Evolutionary conservation across 2,888 invertebrate species (phyloP), one percentile per base, ranked within the genome.

Genomic region (Tetheella fluctuosa): DNA sequence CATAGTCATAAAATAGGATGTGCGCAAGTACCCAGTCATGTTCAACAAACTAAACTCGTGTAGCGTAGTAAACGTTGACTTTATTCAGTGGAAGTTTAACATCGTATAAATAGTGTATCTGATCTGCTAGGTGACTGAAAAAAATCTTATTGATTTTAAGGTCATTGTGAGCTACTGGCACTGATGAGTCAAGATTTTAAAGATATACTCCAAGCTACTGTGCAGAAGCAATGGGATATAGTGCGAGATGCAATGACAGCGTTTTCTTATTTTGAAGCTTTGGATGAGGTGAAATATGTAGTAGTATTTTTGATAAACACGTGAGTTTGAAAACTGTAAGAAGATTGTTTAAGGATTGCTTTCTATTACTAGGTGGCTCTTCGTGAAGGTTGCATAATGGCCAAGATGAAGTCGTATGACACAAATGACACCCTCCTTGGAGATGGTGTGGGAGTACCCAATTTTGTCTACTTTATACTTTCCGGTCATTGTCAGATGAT

Each of bases 381-480:
- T 58, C 91, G 95, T 54, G 95, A 96, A 81, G 95, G 95, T 73
- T 95, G 95, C 71, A 95, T 95, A 69, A 88, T 95, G 28, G 94
- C 95, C 5, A 95, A 94, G 84, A 93, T 95, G 77, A 94, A 94
- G 74, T 82, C 91, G 1, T 95, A 90, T 73, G 84, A 85, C 20
- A 67, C 85, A 0, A 94, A 94, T 67, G 94, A 95, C 70, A 94
- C 94, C 12, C 75, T 95, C 4, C 79, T 94, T 15, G 94, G 94
- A 0, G 94, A 94, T 64, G 93, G 92, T 20, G 77, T 83, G 53
- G 94, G 94, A 12, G 80, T 93, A 6, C 69, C 85, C 34, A 91
- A 91, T 75, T 90, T 87, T 48, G 90, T 90, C 15, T 94, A 95
- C 77, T 95, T 95, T 70, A 74, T 95, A 54, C 81, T 95, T 52